Evolutionary conservation across 2,888 invertebrate genomes (phyloP), one percentile per base, ranked within the genome.

Genomic region (Steinernema scapterisci): DNA sequence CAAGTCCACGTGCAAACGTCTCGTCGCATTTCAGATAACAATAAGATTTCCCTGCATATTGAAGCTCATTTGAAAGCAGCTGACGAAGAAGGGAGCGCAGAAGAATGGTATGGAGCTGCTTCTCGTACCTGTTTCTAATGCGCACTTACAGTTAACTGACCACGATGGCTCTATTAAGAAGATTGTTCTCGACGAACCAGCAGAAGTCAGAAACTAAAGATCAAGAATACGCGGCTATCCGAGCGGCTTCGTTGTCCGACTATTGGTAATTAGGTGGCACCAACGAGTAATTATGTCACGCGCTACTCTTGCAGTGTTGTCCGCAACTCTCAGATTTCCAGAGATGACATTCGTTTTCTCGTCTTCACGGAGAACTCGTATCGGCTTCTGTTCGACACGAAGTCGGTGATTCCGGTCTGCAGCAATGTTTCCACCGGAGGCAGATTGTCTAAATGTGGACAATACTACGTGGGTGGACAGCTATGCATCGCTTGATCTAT

Each of bases 371-470:
- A 79, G 77, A 71, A 74, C 75, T 77, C 73, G 76, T 16, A 38
- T 74, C 76, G 80, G 6, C 73, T 79, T 0, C 54, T 82, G 0
- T 82, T 76, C 73, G 82, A 82, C 70, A 75, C 82, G 27, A 73
- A 74, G 6, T 79, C 80, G 13, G 78, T 82, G 16, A 77, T 82
- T 45, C 73, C 80, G 19, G 56, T 75, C 13, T 23, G 43, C 21
- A 70, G 77, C 3, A 74, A 71, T 44, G 11, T 72, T 0, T 51
- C 25, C 1, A 21, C 27, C 19, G 76, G 74, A 31, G 73, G 76
- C 16, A 74, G 70, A 19, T 70, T 71, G 1, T 79, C 79, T 2
- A 54, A 63, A 16, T 79, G 79, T 56, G 79, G 79, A 7, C 73
- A 74, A 19, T 79, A 80, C 43, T 78, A 79, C 74, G 79, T 79